phyloP scores from a whole-genome alignment of 2,797 vertebrate species.

The Gallinago stenura region DNA sequence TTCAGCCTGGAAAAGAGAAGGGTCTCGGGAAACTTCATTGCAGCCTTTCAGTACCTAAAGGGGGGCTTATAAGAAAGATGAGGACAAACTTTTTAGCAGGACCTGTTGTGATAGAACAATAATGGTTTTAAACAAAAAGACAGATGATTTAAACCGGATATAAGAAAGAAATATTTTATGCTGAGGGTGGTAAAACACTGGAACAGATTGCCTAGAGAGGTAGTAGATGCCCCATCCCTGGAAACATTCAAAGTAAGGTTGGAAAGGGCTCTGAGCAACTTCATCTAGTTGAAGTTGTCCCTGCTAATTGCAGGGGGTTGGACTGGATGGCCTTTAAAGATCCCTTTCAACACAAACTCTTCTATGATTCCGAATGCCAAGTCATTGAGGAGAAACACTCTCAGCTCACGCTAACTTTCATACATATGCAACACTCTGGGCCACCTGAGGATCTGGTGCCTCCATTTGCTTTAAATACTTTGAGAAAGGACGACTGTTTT shows the following conservation, averaged over 20 bases:
- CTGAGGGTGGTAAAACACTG: background rate
- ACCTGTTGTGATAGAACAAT: background rate
- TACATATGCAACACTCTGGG: background rate
- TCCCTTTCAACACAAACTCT: background rate
- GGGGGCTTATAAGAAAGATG: background rate
- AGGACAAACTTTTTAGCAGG: background rate
- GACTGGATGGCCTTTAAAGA: background rate
- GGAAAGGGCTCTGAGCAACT: background rate
- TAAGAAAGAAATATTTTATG: background rate
- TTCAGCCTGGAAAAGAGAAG: background rate
- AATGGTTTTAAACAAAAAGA: background rate
- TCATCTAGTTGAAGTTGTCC: background rate
- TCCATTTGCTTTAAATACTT: background rate
- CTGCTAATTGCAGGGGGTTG: background rate
- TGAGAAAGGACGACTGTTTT: background rate
- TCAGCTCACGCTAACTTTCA: background rate
- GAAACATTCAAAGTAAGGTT: background rate
- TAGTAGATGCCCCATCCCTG: background rate
- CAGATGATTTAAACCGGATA: background rate
- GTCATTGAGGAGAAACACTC: background rate
- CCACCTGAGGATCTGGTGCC: background rate
- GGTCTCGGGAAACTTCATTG: background rate
- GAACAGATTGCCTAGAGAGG: background rate
- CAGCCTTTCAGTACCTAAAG: background rate
- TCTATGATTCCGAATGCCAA: background rate